These are phyloP conservation scores for Brienomyrus brachyistius DNA, from an alignment of 2,113 vertebrate genomes.

Conservation along the genomic window DNA sequence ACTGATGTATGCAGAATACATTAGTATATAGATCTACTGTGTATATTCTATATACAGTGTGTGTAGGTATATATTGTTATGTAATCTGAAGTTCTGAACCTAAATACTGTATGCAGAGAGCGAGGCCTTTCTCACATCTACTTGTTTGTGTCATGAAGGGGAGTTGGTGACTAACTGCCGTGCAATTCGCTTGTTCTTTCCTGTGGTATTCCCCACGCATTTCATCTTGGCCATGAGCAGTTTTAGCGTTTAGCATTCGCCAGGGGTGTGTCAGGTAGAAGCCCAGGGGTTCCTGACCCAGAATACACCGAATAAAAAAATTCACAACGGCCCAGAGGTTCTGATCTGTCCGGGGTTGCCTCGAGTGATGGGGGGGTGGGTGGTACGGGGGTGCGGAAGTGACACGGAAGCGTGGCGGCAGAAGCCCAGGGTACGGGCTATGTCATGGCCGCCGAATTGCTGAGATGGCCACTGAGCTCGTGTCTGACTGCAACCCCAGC, in stretches of 20 bases:
- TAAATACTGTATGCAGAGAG: neutral
- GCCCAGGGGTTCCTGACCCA: neutral
- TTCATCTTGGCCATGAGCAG: neutral
- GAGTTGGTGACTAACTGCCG: neutral
- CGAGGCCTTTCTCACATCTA: neutral
- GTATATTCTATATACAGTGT: neutral
- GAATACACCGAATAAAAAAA: neutral
- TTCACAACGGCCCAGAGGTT: neutral
- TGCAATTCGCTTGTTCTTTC: neutral
- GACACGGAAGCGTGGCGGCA: neutral
- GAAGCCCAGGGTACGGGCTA: neutral
- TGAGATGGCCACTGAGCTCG: neutral
- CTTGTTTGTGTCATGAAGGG: neutral
- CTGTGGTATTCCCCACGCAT: neutral
- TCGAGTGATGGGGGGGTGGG: neutral
- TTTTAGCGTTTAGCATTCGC: neutral
- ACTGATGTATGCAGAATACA: neutral
- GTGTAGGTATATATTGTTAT: neutral
- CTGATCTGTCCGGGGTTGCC: neutral
- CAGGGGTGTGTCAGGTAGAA: neutral
- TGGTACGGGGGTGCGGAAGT: neutral
- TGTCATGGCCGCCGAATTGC: neutral
- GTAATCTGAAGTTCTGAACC: neutral
- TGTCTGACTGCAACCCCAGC: neutral
- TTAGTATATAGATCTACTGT: neutral